Conservation (phyloP, 37 sponge, comb jelly and placozoan species). For the Chondrilla cf. caribensis region DNA sequence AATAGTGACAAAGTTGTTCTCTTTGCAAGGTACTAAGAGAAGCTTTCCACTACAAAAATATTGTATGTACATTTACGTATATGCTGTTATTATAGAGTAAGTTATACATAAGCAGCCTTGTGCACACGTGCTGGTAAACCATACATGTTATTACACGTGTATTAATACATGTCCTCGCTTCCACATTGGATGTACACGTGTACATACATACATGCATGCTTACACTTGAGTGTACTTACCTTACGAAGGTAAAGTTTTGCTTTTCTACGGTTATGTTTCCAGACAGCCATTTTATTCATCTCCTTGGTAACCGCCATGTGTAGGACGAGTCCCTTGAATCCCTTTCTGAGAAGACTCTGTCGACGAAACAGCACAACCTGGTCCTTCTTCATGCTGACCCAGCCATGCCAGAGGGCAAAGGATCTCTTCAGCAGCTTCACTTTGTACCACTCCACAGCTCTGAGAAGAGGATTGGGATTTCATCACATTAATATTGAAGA, state of each 20-base stretch:
- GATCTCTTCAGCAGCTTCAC: neutral
- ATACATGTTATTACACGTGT: too few species aligned
- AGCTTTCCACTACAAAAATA: neutral
- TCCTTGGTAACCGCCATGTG: conserved; percentile 2
- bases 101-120: too few species aligned
- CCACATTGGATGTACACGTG: neutral
- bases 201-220: neutral
- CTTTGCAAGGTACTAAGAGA: neutral
- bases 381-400: neutral
- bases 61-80: neutral
- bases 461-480: neutral
- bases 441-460: neutral
- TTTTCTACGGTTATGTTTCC: neutral
- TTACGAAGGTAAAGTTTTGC: neutral
- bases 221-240: neutral
- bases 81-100: too few species aligned
- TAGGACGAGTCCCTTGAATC: neutral
- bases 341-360: neutral
- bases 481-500: neutral
- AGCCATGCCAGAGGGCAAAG: neutral
- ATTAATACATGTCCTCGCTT: neutral
- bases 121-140: too few species aligned
- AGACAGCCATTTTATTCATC: conserved; percentile 11
- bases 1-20: neutral
- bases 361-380: neutral